Base-by-base conservation (phyloP, 2,888 invertebrate species). In the Nineta flava region DNA sequence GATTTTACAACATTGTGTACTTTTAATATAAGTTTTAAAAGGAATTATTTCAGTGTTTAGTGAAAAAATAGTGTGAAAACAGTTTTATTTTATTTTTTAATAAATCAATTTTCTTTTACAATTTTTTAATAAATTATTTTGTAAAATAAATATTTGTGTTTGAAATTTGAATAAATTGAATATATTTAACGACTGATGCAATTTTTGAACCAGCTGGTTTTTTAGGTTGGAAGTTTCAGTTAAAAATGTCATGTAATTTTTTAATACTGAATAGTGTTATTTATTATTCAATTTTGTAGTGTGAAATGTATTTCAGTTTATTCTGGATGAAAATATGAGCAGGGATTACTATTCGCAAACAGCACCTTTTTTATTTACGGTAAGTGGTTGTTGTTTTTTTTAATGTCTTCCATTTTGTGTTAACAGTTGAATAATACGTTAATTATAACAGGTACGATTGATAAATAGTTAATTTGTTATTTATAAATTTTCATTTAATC, bases 331-430 rank as follows among this genome's bases (percentile, higher is more conserved):
- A 51, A 49, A 55, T 56, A 62, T 60, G 58, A 60, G 61, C 53
- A 60, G 60, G 54, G 62, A 59, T 53, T 64, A 61, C 53, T 61
- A 59, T 54, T 59, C 60, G 52, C 54, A 60, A 49, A 60, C 60
- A 49, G 58, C 60, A 54, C 62, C 62, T 49, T 65, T 64, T 57
- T 54, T 63, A 52, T 65, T 58, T 51, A 60, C 60, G 62, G 65
- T 65, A 57, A 60, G 63, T 57, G 2, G n/a, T n/a, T n/a, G n/a
- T n/a, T 40, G 6, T 15, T 38, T 16, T 15, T n/a, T 40, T 15
- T 1, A 16, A 40, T 15, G 15, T 38, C n/a, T 13, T 38, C 38
- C n/a, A 38, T 15, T n/a, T 38, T 38, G 38, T 38, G 1, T 38
- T 3, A 38, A 13, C 15, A 13, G 6, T 40, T 40, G 2, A 13